phyloP scores from a whole-genome alignment of 2,888 invertebrate species.

The Drosophila robusta region DNA sequence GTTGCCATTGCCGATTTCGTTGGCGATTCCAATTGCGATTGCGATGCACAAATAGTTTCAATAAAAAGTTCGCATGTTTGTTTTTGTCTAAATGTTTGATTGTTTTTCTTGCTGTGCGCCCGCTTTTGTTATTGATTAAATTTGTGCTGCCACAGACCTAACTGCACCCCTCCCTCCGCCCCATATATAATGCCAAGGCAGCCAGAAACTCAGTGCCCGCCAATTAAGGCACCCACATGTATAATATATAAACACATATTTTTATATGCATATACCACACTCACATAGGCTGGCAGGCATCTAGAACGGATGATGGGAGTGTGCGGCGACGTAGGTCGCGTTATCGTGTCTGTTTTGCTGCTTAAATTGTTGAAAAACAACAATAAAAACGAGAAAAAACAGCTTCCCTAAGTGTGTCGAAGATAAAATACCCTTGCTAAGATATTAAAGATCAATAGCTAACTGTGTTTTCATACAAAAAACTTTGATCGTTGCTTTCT shows the following conservation, averaged over 20 bases:
- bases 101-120: conserved; percentile 20
- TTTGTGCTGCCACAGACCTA: conserved; percentile 10
- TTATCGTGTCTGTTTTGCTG: conserved; percentile 24
- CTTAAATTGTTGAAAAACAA: conserved; percentile 49
- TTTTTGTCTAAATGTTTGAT: conserved; percentile 31
- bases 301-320: conserved; percentile 21
- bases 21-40: conserved; percentile 15
- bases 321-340: conserved; percentile 19
- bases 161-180: not conserved
- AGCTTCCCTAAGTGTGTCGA: no score
- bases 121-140: conserved; percentile 67
- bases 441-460: no score
- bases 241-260: not conserved
- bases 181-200: conserved; percentile 20
- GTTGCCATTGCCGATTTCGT: conserved; percentile 1
- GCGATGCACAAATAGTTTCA: conserved; percentile 42
- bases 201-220: conserved; percentile 31
- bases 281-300: not conserved
- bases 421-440: no score
- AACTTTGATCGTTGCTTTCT: no score
- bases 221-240: conserved; percentile 54
- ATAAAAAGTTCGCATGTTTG: conserved; percentile 54
- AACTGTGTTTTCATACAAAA: no score
- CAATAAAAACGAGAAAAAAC: not conserved
- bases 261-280: not conserved